A percentile compares a stretch with the other conserved stretches of the same genome.
Evolutionary conservation across 37 sponge, comb jelly and placozoan genomes (phyloP).

Genomic region (Halisarca cf. caerulea): DNA sequence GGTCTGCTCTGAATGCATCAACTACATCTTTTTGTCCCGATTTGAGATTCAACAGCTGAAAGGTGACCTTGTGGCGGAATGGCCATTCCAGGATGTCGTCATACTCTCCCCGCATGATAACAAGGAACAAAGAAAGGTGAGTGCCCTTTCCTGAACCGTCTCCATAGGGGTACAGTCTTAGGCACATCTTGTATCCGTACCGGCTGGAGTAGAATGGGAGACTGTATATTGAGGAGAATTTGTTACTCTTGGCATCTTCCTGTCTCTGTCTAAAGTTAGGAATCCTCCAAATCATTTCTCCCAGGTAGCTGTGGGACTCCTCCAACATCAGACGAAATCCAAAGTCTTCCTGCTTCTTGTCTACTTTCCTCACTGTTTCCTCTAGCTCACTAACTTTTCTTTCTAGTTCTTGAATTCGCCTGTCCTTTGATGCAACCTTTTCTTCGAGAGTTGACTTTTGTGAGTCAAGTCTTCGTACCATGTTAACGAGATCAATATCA

Average conservation of each 20-base stretch:
- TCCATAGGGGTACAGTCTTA: conserved; percentile 74
- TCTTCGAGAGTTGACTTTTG: background rate
- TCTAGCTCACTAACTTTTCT: conserved; percentile 33
- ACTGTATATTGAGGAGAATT: conserved; percentile 77
- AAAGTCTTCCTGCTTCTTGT: conserved; percentile 52
- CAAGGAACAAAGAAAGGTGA: conserved; percentile 79
- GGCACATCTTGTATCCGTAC: conserved; percentile 89
- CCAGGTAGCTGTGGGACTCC: conserved; percentile 66
- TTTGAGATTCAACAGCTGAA: conserved; percentile 70
- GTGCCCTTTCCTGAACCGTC: conserved; percentile 78
- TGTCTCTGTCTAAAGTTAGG: conserved; percentile 67
- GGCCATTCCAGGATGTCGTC: conserved; percentile 85
- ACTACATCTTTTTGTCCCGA: conserved; percentile 53
- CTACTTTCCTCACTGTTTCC: conserved; percentile 40
- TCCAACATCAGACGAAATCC: conserved; percentile 74
- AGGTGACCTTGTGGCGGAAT: conserved; percentile 72
- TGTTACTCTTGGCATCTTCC: conserved; percentile 66
- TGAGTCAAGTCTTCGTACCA: background rate
- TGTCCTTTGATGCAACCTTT: background rate
- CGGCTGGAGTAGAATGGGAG: conserved; percentile 76
- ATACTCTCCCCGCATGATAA: conserved; percentile 82
- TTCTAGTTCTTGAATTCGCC: conserved; percentile 18
- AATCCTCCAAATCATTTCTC: conserved; percentile 78
- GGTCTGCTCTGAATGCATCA: conserved; percentile 83
- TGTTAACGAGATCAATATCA: background rate